Base-by-base conservation (phyloP, 2,113 vertebrate species). In the Excalfactoria chinensis region DNA sequence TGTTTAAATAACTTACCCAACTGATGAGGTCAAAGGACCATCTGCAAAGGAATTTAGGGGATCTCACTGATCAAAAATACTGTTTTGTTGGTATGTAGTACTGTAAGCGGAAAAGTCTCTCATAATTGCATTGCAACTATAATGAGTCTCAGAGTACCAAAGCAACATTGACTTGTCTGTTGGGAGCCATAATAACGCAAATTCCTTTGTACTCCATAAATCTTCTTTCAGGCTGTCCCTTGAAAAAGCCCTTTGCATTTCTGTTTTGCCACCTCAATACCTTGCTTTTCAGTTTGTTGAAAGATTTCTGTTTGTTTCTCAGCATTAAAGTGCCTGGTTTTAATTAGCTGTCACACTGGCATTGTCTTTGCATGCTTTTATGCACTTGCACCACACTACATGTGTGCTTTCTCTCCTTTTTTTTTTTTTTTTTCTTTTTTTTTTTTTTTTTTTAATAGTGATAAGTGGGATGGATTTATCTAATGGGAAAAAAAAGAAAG, bases 291-390 rank as follows among this genome's bases (percentile, higher is more conserved):
- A 89, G 60, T 7, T 63, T 76, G 13, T 70, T 73, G 68, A 32
- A 90, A 95, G 68, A 51, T 51, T 66, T 84, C 40, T 76, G 44
- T 67, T 93, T 89, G 41, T 56, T 84, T 88, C 72, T 81, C 35
- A 77, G 51, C 64, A 70, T n/a, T 87, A 28, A 87, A 93, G 48
- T 17, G 85, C 48, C 64, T 84, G 56, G 21, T 17, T 91, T 92
- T 93, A 96, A 95, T 92, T 89, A 96, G 82, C 78, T 92, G 87
- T 95, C 89, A 93, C 26, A 74, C 17, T 68, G 89, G 56, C 43
- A 86, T 25, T 87, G 51, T 73, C 75, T 92, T 80, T 35, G 64
- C 9, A 34, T n/a, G 37, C 32, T 71, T 92, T 94, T 67, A 77
- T 89, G 51, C 34, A 40, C 51, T 41, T 25, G 64, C 34, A 85